Percentiles rank a stretch among this genome's conserved stretches.
Conservation (phyloP, 2,888 invertebrate genomes). For the Idaea dimidiata region DNA sequence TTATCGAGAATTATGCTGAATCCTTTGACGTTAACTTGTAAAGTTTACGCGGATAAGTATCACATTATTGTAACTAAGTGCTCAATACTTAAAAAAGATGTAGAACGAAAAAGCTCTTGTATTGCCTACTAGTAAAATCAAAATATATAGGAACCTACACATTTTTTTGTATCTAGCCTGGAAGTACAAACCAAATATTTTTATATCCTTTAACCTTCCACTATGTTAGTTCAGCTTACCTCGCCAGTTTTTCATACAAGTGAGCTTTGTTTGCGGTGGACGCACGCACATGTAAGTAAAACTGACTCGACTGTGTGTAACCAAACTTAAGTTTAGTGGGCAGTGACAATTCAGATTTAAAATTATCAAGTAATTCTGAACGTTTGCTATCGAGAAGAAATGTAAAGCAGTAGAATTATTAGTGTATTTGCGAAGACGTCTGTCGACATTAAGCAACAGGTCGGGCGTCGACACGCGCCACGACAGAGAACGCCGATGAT, state of each 20-base stretch:
- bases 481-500: conserved; percentile 21
- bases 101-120: background rate
- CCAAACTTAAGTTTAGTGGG: background rate
- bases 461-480: conserved; percentile 16
- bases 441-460: conserved; percentile 19
- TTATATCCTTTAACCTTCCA: too few relatives aligned
- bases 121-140: background rate
- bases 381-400: background rate
- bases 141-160: background rate
- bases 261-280: too few relatives aligned
- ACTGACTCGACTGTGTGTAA: background rate
- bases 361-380: background rate
- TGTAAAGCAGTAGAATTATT: background rate
- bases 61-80: conserved; percentile 26
- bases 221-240: too few relatives aligned
- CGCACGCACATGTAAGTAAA: too few relatives aligned
- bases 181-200: background rate
- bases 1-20: conserved; percentile 76
- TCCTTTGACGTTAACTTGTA: conserved; percentile 63
- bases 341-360: background rate
- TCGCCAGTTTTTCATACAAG: too few relatives aligned
- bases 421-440: conserved; percentile 13
- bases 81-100: background rate
- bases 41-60: conserved; percentile 31
- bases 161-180: background rate